Conservation (phyloP, 92 coral and sea anemone species). For the Siderastrea siderea region DNA sequence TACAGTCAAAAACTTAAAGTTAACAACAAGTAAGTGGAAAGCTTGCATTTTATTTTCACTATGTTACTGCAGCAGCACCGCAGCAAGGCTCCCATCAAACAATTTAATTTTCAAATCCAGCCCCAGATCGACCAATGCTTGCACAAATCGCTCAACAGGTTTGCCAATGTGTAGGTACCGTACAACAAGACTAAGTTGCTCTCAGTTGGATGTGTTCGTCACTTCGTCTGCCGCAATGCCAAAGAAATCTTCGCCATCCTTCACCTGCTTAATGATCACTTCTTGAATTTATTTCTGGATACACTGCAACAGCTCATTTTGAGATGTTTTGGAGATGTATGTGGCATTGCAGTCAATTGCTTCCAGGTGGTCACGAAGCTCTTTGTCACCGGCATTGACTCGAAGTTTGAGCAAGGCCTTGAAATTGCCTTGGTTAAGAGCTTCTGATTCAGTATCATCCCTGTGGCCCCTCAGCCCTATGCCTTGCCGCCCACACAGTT, state of each 20-base stretch:
- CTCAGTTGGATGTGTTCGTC: conserved; percentile 72
- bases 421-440: conserved; percentile 59
- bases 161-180: conserved; percentile 55
- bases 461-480: conserved; percentile 66
- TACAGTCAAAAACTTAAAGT: too few relatives aligned
- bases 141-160: conserved; percentile 10
- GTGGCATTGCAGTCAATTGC: conserved; percentile 58
- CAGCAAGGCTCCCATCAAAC: too few relatives aligned
- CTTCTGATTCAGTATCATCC: conserved; percentile 51
- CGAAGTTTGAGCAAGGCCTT: conserved; percentile 59
- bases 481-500: conserved; percentile 63
- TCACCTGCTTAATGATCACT: conserved; percentile 63
- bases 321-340: conserved; percentile 68
- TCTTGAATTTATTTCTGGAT: conserved; percentile 72
- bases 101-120: too few relatives aligned
- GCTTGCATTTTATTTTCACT: too few relatives aligned
- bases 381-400: conserved; percentile 64
- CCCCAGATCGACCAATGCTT: conserved; percentile 24
- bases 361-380: conserved; percentile 68
- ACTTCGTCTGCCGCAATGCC: conserved; percentile 77
- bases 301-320: conserved; percentile 70
- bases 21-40: too few relatives aligned
- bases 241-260: conserved; percentile 60
- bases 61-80: too few relatives aligned
- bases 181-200: conserved; percentile 75